A percentile compares a stretch with the other conserved stretches of the same genome.
phyloP scores from a whole-genome alignment of 2,113 vertebrate genomes.

The Atractosteus spatula region DNA sequence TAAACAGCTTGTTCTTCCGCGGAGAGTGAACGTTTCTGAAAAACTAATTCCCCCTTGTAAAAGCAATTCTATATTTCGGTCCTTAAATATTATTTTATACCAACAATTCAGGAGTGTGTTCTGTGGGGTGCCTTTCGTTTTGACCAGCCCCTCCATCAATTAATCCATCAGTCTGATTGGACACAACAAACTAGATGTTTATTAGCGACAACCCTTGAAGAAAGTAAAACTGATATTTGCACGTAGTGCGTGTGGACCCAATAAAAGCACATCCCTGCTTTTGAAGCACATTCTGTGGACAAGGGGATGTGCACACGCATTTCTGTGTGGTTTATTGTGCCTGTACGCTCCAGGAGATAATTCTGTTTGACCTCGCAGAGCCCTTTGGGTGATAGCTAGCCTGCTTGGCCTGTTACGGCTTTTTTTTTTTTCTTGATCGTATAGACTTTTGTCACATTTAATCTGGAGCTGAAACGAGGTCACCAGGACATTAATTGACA shows the following conservation, averaged over 20 bases:
- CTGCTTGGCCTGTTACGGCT: background rate
- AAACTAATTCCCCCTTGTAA: too few relatives aligned
- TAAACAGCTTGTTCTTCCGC: conserved; percentile 9
- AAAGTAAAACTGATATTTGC: too few relatives aligned
- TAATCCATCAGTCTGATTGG: too few relatives aligned
- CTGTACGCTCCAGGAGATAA: background rate
- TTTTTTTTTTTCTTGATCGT: conserved; percentile 12
- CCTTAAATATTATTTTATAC: too few relatives aligned
- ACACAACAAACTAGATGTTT: too few relatives aligned
- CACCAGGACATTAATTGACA: conserved; percentile 22
- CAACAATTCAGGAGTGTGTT: too few relatives aligned
- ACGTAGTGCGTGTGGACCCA: too few relatives aligned
- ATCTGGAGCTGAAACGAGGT: conserved; percentile 18
- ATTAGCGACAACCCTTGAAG: too few relatives aligned
- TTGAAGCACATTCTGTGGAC: background rate
- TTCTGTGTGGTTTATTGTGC: conserved; percentile 1
- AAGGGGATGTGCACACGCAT: background rate
- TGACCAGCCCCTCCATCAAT: too few relatives aligned
- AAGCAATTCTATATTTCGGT: too few relatives aligned
- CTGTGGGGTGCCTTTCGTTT: too few relatives aligned
- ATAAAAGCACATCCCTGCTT: too few relatives aligned
- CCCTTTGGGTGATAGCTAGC: background rate
- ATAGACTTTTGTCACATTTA: conserved; percentile 24
- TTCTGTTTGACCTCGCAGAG: conserved; percentile 8
- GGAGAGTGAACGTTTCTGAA: background rate